phyloP scores from a whole-genome alignment of 2,113 vertebrate species.

The Notarius quadriscutis region DNA sequence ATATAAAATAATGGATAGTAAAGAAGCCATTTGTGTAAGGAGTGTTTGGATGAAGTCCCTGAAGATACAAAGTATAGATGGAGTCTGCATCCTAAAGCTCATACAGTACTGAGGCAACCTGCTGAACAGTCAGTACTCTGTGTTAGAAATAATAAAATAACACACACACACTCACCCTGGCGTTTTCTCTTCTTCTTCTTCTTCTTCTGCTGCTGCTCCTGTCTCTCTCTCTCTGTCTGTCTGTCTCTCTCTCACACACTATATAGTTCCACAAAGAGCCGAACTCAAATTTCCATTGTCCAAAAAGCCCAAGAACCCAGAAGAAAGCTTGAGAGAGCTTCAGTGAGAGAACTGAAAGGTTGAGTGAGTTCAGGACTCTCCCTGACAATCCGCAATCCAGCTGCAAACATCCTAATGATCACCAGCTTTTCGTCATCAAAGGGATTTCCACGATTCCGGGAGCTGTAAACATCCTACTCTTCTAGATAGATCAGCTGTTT shows the following conservation, averaged over 20 bases:
- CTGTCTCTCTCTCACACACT: background rate
- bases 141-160: background rate
- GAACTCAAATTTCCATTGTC: constrained; percentile 50
- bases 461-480: background rate
- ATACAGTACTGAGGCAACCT: background rate
- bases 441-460: background rate
- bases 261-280: constrained; percentile 12
- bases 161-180: constrained; percentile 7
- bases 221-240: constrained; percentile 6
- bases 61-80: background rate
- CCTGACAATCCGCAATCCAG: constrained; percentile 48
- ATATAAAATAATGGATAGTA: background rate
- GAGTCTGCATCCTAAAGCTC: background rate
- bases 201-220: constrained; percentile 40
- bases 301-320: constrained; percentile 20
- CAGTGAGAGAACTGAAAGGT: constrained; percentile 61
- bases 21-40: background rate
- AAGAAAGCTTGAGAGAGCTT: constrained; percentile 33
- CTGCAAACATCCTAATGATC: constrained; percentile 35
- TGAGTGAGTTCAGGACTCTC: constrained; percentile 63
- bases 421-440: background rate
- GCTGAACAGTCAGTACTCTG: background rate
- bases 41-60: background rate
- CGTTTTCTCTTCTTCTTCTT: constrained; percentile 36
- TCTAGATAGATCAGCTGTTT: background rate